These are phyloP conservation scores for Acrossocheilus wenchowensis DNA, from an alignment of 2,797 vertebrate genomes.

Conservation along the genomic window DNA sequence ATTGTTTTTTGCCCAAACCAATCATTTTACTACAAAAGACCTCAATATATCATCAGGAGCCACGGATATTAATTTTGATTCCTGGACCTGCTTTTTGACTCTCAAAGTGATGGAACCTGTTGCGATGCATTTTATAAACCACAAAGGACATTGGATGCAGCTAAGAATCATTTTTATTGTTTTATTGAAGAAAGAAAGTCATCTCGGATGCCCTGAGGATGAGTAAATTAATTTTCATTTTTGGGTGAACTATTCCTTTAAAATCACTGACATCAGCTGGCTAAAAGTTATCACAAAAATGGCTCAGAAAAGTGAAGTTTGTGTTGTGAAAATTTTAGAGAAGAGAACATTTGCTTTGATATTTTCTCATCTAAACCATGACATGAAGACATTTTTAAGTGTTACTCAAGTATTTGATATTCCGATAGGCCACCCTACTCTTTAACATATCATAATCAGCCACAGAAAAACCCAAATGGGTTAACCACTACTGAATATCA, in stretches of 20 bases:
- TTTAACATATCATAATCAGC: not conserved
- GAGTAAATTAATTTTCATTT: not conserved
- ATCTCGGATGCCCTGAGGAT: not conserved
- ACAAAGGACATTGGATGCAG: not conserved
- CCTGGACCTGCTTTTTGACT: not conserved
- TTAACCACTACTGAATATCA: conserved; percentile 23
- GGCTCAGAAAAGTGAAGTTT: not conserved
- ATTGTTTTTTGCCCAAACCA: not conserved
- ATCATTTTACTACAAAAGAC: not conserved
- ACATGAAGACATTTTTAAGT: not conserved
- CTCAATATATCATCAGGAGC: not conserved
- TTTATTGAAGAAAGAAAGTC: not conserved
- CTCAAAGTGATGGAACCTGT: not conserved
- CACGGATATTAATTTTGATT: not conserved
- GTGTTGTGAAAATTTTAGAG: not conserved
- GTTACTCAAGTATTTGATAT: not conserved
- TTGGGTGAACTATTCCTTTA: not conserved
- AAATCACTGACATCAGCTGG: not conserved
- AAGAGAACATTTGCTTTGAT: not conserved
- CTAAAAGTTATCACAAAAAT: not conserved
- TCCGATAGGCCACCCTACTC: not conserved
- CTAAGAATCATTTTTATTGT: no score
- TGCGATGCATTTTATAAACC: not conserved
- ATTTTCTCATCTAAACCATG: not conserved
- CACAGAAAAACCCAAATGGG: conserved; percentile 11